Evolutionary conservation across 92 coral and sea anemone genomes (phyloP).

Genomic region (Epizoanthus stellaris): DNA sequence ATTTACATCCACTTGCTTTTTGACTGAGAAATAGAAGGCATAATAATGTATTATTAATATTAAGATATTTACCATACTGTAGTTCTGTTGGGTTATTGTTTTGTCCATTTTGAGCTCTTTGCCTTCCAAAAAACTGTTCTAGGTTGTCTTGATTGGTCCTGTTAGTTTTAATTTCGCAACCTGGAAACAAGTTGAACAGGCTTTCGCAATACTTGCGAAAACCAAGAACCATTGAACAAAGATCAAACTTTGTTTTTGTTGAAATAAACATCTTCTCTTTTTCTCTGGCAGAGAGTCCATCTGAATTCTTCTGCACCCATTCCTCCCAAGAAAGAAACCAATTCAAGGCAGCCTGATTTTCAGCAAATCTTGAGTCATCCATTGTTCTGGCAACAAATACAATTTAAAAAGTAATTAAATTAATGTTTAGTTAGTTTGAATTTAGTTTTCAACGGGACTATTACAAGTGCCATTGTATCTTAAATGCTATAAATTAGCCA

Average conservation of each 20-base stretch:
- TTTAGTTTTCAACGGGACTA: too few relatives aligned
- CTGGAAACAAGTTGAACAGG: too few relatives aligned
- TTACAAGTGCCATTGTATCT: too few relatives aligned
- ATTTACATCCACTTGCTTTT: not conserved
- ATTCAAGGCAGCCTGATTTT: conserved; percentile 32
- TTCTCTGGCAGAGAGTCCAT: conserved; percentile 6
- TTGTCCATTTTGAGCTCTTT: conserved; percentile 63
- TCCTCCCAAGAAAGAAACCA: conserved; percentile 59
- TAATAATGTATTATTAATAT: not conserved
- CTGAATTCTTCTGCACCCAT: conserved; percentile 23
- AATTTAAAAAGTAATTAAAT: too few relatives aligned
- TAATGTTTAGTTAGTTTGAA: too few relatives aligned
- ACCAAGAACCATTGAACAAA: too few relatives aligned
- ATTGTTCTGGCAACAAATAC: conserved; percentile 31
- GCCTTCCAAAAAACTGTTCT: conserved; percentile 55
- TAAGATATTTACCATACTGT: conserved; percentile 49
- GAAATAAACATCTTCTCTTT: conserved; percentile 50
- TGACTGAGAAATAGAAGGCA: too few relatives aligned
- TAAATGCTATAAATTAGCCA: too few relatives aligned
- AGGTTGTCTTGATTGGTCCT: conserved; percentile 61
- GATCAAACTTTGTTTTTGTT: conserved; percentile 48
- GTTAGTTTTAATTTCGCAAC: too few relatives aligned
- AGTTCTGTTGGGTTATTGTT: conserved; percentile 59
- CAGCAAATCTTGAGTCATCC: conserved; percentile 52
- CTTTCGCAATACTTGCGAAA: too few relatives aligned